Evolutionary conservation across 2,888 invertebrate species (phyloP).

Genomic region (Trissolcus japonicus): DNA sequence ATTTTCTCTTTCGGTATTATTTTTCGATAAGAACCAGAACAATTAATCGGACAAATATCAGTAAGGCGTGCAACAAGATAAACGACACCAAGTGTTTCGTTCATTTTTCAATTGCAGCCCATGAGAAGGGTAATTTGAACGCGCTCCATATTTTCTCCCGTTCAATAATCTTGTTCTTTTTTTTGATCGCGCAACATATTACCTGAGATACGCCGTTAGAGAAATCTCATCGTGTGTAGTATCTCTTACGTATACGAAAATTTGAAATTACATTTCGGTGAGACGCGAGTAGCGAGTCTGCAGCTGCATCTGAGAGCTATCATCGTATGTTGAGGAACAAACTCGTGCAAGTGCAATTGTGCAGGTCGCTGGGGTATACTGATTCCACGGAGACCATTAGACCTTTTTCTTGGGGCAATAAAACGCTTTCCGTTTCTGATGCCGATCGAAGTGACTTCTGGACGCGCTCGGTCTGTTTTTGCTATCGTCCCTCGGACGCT

Average conservation of each 20-base stretch:
- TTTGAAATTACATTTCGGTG: not conserved
- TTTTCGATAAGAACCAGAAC: not conserved
- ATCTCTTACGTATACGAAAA: not conserved
- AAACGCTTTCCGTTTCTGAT: constrained; percentile 55
- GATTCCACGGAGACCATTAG: constrained; percentile 26
- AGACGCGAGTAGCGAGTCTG: not conserved
- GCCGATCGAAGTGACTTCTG: constrained; percentile 56
- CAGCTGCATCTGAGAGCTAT: not conserved
- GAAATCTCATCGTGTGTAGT: not conserved
- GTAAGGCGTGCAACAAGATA: no score
- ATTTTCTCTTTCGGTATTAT: no score
- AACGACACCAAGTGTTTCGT: constrained; percentile 9
- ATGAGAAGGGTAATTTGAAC: not conserved
- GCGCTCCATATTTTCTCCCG: not conserved
- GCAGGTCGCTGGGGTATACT: constrained; percentile 12
- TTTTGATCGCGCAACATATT: not conserved
- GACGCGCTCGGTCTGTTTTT: constrained; percentile 29
- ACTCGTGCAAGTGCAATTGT: constrained; percentile 52
- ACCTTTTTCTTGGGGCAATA: constrained; percentile 56
- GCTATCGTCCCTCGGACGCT: constrained; percentile 24
- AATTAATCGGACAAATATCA: no score
- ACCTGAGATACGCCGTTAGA: not conserved
- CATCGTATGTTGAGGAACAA: not conserved
- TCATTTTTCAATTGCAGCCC: not conserved
- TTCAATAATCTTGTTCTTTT: not conserved